Conservation (phyloP, 2,888 invertebrate genomes). For the Trachelus troglodyta region DNA sequence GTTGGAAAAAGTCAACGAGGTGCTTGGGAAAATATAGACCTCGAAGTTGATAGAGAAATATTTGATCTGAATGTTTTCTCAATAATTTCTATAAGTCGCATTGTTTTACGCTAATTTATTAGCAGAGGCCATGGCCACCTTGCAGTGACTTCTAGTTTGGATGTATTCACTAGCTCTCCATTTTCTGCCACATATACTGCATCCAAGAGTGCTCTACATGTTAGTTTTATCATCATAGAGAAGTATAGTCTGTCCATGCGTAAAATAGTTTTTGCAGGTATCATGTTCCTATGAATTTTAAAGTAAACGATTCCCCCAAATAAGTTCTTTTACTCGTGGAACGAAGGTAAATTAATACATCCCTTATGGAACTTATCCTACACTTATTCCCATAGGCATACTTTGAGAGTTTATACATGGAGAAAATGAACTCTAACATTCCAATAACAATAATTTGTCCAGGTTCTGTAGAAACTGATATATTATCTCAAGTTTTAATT, state of each 20-base stretch:
- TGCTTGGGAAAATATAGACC: constrained; percentile 76
- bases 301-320: too few species aligned
- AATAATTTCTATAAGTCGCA: constrained; percentile 76
- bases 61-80: constrained; percentile 85
- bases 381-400: constrained; percentile 73
- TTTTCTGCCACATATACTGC: constrained; percentile 79
- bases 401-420: constrained; percentile 73
- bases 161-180: constrained; percentile 76
- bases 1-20: constrained; percentile 85
- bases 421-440: constrained; percentile 72
- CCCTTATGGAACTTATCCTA: constrained; percentile 3
- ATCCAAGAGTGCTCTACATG: constrained; percentile 82
- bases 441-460: constrained; percentile 79
- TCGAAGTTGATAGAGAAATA: constrained; percentile 78
- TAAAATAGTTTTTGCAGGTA: too few species aligned
- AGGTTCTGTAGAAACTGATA: constrained; percentile 80
- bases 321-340: not conserved
- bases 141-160: constrained; percentile 80
- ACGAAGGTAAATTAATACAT: constrained; percentile 6
- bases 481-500: constrained; percentile 77
- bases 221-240: constrained; percentile 55
- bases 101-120: constrained; percentile 76
- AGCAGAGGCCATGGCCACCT: constrained; percentile 73
- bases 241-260: not conserved
- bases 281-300: too few species aligned